Percentiles rank a stretch among this genome's conserved stretches.
Evolutionary conservation across 53 echinoderm and acorn worm genomes (phyloP).

Genomic region (Paelopatides confundens): DNA sequence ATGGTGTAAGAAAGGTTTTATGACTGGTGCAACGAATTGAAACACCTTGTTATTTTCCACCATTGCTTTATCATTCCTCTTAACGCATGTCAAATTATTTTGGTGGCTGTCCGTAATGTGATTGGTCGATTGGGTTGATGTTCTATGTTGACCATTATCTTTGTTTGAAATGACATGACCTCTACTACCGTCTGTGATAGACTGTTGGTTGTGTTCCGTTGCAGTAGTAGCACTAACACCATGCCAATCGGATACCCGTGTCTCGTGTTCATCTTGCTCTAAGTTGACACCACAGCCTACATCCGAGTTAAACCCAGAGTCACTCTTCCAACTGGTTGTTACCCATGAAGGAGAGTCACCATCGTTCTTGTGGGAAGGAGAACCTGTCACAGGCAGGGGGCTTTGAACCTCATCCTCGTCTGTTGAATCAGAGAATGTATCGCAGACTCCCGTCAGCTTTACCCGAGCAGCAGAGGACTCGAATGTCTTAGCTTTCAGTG

Average conservation of each 20-base stretch:
- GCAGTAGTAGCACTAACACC: neutral
- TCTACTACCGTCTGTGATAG: neutral
- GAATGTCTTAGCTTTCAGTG: constrained; percentile 5
- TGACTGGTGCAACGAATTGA: neutral
- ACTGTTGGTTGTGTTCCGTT: neutral
- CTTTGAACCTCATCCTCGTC: constrained; percentile 13
- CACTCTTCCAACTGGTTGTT: constrained; percentile 74
- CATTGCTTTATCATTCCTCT: neutral
- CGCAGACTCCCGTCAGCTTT: constrained; percentile 47
- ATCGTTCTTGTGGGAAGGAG: neutral
- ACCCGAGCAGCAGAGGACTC: constrained; percentile 42
- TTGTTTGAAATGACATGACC: neutral
- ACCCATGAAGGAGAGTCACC: constrained; percentile 57
- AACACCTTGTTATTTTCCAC: neutral
- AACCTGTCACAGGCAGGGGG: neutral
- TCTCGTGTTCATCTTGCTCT: constrained; percentile 33
- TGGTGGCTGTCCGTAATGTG: too few species aligned
- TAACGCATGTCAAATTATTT: neutral
- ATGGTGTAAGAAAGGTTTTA: neutral
- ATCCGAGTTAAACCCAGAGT: constrained; percentile 77
- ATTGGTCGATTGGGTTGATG: neutral
- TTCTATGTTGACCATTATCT: neutral
- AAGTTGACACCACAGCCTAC: neutral
- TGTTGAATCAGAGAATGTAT: constrained; percentile 23
- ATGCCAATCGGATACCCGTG: neutral